Percentiles rank a stretch among this genome's conserved stretches.
Conservation (phyloP, 92 coral and sea anemone species). For the Blastomussa wellsi region DNA sequence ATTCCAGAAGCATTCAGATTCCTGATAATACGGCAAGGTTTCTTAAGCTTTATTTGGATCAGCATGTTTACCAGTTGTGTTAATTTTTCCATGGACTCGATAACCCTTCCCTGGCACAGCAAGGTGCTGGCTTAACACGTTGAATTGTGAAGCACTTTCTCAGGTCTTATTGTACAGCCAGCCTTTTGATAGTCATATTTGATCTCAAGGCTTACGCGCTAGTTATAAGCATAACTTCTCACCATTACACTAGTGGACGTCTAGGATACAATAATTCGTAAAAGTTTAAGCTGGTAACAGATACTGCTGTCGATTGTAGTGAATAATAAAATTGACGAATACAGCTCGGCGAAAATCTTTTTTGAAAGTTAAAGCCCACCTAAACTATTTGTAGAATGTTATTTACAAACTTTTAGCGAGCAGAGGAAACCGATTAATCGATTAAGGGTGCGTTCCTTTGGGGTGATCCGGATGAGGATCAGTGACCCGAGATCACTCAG, state of each 20-base stretch:
- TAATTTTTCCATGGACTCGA: neutral
- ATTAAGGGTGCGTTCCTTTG: too few species aligned
- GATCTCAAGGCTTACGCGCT: neutral
- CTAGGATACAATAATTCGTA: neutral
- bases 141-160: neutral
- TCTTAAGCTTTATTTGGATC: neutral
- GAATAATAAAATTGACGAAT: neutral
- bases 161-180: neutral
- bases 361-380: neutral
- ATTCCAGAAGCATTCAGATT: neutral
- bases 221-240: neutral
- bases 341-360: neutral
- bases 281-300: neutral
- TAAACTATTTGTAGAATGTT: slow-evolving; percentile 1
- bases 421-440: neutral
- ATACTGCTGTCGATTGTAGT: neutral
- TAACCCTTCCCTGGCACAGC: neutral
- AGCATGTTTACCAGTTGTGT: neutral
- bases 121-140: neutral
- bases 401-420: neutral
- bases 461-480: too few species aligned
- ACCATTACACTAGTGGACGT: neutral
- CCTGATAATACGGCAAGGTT: neutral
- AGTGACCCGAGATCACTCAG: too few species aligned
- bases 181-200: neutral